phyloP scores from a whole-genome alignment of 2,113 vertebrate species.

The Physeter macrocephalus region DNA sequence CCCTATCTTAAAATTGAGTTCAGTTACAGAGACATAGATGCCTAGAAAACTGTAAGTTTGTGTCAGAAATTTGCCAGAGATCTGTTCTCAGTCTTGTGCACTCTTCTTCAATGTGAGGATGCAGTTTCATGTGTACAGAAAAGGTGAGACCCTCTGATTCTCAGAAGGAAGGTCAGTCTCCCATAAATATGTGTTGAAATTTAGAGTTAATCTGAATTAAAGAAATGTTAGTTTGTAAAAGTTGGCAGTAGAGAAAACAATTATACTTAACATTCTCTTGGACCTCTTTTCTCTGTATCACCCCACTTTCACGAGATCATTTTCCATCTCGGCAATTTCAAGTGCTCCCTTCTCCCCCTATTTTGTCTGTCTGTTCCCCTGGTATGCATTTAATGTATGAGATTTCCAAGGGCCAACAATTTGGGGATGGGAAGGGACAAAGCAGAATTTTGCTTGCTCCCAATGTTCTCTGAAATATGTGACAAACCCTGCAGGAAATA shows the following conservation, averaged over 20 bases:
- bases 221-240: background rate
- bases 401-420: constrained; percentile 37
- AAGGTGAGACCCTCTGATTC: background rate
- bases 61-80: background rate
- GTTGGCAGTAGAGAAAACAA: background rate
- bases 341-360: background rate
- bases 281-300: background rate
- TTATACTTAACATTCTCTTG: background rate
- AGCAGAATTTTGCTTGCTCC: constrained; percentile 74
- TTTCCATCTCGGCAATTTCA: background rate
- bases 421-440: constrained; percentile 41
- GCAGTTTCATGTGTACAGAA: background rate
- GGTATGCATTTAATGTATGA: background rate
- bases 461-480: constrained; percentile 78
- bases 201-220: background rate
- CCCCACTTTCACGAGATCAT: background rate
- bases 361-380: background rate
- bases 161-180: background rate
- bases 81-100: background rate
- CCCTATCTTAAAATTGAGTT: background rate
- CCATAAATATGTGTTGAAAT: background rate
- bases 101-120: background rate
- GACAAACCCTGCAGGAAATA: constrained; percentile 83
- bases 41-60: background rate
- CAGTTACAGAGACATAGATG: background rate